A percentile compares a stretch with the other conserved stretches of the same genome.
phyloP scores from a whole-genome alignment of 2,113 vertebrate genomes.

The Gallinago media region DNA sequence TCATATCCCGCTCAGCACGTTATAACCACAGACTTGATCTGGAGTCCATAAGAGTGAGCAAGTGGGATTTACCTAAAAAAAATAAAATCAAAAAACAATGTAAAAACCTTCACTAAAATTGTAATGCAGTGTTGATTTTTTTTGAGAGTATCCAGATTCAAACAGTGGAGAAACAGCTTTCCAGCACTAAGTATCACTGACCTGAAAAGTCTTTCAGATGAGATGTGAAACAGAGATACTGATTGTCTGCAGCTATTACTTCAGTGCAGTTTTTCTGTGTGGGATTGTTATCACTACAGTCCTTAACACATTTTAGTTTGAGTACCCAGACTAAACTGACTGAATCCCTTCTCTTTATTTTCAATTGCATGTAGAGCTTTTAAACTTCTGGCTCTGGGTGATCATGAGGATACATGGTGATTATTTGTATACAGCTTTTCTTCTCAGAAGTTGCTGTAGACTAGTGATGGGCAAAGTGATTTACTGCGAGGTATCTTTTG shows the following conservation, averaged over 20 bases:
- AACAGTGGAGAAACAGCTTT: background rate
- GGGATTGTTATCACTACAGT: background rate
- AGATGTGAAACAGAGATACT: background rate
- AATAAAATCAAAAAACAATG: background rate
- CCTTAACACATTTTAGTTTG: background rate
- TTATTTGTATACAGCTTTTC: background rate
- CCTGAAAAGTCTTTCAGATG: background rate
- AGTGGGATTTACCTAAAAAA: background rate
- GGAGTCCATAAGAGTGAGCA: background rate
- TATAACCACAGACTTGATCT: background rate
- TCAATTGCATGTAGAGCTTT: background rate
- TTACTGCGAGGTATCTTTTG: background rate
- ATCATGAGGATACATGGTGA: background rate
- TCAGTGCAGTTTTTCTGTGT: background rate
- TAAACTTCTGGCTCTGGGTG: background rate
- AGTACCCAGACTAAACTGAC: background rate
- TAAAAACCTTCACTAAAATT: background rate
- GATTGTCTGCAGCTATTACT: background rate
- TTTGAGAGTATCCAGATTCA: background rate
- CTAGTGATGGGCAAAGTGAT: background rate
- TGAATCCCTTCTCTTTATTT: background rate
- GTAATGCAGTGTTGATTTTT: background rate
- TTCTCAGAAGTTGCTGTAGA: background rate
- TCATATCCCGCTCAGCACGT: background rate
- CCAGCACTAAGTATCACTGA: background rate